A percentile compares a stretch with the other conserved stretches of the same genome.
phyloP scores from a whole-genome alignment of 2,797 vertebrate genomes.

The Enteromius fasciolatus region DNA sequence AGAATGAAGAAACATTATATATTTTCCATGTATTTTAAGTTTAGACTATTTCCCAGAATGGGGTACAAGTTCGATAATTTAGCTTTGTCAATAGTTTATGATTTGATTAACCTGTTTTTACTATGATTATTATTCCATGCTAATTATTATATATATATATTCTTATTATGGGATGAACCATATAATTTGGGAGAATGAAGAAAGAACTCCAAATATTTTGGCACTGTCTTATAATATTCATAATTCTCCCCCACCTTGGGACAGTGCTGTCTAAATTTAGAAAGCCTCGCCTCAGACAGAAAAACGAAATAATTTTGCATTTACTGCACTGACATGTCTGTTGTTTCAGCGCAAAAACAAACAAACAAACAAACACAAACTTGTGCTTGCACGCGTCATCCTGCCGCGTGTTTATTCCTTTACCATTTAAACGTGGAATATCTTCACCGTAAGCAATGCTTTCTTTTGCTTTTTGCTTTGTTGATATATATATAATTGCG shows the following conservation, averaged over 20 bases:
- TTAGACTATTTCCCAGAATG: not conserved
- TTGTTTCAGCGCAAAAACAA: conserved; percentile 44
- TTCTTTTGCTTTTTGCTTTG: conserved; percentile 62
- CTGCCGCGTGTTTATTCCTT: conserved; percentile 58
- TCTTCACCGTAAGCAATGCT: conserved; percentile 55
- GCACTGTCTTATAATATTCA: conserved; percentile 18
- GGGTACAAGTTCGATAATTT: not conserved
- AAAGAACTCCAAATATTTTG: not conserved
- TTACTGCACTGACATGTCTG: conserved; percentile 53
- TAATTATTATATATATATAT: not conserved
- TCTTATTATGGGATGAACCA: not conserved
- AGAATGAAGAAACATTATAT: not conserved
- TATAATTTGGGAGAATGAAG: not conserved
- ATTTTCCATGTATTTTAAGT: not conserved
- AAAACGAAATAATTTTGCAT: conserved; percentile 53
- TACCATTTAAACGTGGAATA: conserved; percentile 60
- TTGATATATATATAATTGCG: conserved; percentile 81
- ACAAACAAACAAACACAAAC: conserved; percentile 43
- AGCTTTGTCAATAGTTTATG: not conserved
- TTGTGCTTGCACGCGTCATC: conserved; percentile 44
- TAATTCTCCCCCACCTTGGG: conserved; percentile 33
- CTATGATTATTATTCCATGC: not conserved
- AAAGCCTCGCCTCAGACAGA: conserved; percentile 43
- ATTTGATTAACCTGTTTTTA: not conserved
- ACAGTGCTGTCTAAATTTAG: conserved; percentile 48